These are phyloP conservation scores for Enteromius unitaeniatus DNA, from an alignment of 2,797 vertebrate genomes.

Conservation along the genomic window DNA sequence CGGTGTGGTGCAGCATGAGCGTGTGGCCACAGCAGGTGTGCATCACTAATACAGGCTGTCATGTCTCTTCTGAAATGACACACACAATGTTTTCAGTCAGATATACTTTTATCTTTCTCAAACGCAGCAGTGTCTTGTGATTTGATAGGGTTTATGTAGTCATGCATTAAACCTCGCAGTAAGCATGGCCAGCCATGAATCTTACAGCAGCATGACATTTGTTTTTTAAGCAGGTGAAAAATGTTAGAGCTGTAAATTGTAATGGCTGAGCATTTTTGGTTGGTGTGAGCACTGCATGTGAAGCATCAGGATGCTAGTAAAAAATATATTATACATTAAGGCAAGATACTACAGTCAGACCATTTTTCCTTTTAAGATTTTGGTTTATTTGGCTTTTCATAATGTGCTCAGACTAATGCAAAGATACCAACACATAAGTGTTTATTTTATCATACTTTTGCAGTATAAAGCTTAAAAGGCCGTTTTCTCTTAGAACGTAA, in stretches of 20 bases:
- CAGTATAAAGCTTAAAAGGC: not conserved
- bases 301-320: not conserved
- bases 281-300: conserved; percentile 31
- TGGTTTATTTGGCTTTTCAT: not conserved
- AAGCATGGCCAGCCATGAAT: conserved; percentile 22
- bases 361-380: not conserved
- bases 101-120: conserved; percentile 7
- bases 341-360: not conserved
- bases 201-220: conserved; percentile 12
- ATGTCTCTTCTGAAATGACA: conserved; percentile 12
- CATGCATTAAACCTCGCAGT: not conserved
- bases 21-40: conserved; percentile 40
- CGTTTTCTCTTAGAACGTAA: not conserved
- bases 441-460: not conserved
- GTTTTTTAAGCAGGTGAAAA: not conserved
- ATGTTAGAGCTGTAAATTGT: not conserved
- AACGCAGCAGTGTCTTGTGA: not conserved
- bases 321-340: not conserved
- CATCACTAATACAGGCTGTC: conserved; percentile 46
- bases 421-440: not conserved
- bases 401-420: not conserved
- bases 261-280: conserved; percentile 13
- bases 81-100: not conserved
- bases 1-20: conserved; percentile 57
- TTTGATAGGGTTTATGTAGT: not conserved